Evolutionary conservation across 2,888 invertebrate genomes (phyloP).

Genomic region (Aphrophora alni): DNA sequence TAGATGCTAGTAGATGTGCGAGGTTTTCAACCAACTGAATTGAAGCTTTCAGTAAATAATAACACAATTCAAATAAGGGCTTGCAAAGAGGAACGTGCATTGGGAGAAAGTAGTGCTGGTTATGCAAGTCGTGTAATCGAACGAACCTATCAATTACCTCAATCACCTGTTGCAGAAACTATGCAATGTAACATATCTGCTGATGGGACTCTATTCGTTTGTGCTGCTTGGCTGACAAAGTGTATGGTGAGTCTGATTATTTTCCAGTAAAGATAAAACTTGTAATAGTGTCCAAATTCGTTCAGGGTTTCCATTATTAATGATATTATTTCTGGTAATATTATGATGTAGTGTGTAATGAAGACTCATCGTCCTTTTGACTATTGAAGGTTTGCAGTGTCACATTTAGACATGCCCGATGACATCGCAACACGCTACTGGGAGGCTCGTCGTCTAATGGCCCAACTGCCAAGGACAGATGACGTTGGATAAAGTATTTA

Average conservation of each 20-base stretch:
- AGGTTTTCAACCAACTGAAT: slow-evolving; percentile 33
- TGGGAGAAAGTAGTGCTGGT: slow-evolving; percentile 23
- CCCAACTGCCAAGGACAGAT: no score
- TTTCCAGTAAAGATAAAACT: no score
- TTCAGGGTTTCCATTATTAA: no score
- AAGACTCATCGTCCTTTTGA: no score
- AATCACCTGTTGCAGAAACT: slow-evolving; percentile 11
- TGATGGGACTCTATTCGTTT: slow-evolving; percentile 29
- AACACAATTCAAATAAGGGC: slow-evolving; percentile 21
- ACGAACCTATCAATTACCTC: slow-evolving; percentile 23
- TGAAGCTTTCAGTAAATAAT: slow-evolving; percentile 27
- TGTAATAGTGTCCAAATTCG: no score
- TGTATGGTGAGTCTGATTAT: background rate
- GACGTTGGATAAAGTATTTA: no score
- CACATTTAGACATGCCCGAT: no score
- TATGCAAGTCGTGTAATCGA: slow-evolving; percentile 21
- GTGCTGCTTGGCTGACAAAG: slow-evolving; percentile 24
- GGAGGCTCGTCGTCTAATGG: no score
- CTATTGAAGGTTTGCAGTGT: no score
- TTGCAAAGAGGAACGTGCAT: slow-evolving; percentile 13
- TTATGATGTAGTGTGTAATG: no score
- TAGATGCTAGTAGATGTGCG: slow-evolving; percentile 33
- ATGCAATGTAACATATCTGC: slow-evolving; percentile 36
- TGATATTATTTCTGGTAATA: no score
- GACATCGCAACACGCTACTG: no score